A percentile compares a stretch with the other conserved stretches of the same genome.
phyloP scores from a whole-genome alignment of 2,113 vertebrate species.

The Peromyscus leucopus region DNA sequence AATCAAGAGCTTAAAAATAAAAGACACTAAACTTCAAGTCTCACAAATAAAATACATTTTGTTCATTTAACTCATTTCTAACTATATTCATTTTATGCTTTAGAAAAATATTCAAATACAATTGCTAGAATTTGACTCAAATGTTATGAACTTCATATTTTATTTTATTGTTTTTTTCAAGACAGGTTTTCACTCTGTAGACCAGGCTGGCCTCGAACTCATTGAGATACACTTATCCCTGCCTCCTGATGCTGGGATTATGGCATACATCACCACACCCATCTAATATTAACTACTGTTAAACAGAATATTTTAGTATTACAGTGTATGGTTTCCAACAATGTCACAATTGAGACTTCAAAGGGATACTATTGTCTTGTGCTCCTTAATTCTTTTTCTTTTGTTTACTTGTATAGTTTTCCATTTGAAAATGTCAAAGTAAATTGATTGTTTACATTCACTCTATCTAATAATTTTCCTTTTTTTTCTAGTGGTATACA shows the following conservation, averaged over 20 bases:
- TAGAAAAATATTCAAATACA: not conserved
- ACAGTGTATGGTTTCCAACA: not conserved
- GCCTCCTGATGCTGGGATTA: not conserved
- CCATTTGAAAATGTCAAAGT: not conserved
- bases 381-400: not conserved
- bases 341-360: not conserved
- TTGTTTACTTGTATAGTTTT: not conserved
- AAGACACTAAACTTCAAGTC: not conserved
- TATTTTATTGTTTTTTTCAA: not conserved
- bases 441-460: not conserved
- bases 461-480: not conserved
- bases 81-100: not conserved
- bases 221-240: not conserved
- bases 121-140: not conserved
- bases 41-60: not conserved
- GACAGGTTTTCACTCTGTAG: not conserved
- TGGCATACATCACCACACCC: not conserved
- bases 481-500: not conserved
- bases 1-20: not conserved
- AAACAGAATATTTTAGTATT: not conserved
- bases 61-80: not conserved
- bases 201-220: not conserved
- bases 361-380: not conserved
- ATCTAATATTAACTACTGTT: not conserved
- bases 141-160: not conserved